phyloP scores from a whole-genome alignment of 2,797 vertebrate species.

The Cynodonichthys magdalenae region DNA sequence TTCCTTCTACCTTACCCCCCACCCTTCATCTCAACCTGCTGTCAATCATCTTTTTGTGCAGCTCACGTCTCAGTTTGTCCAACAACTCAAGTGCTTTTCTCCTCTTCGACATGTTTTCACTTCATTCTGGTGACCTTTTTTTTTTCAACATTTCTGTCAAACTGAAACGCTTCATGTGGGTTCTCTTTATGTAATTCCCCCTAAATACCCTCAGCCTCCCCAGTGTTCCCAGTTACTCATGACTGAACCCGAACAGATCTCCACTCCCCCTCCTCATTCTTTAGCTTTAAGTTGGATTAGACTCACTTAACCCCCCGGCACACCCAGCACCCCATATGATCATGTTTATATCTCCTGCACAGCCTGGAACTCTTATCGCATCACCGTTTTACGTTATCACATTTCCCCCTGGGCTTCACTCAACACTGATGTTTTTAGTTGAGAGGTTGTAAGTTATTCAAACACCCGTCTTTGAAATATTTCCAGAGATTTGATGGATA shows the following conservation, averaged over 20 bases:
- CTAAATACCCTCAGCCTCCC: constrained; percentile 24
- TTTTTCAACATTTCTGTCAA: constrained; percentile 25
- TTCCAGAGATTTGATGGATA: constrained; percentile 51
- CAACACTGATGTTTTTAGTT: constrained; percentile 56
- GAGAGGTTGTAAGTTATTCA: constrained; percentile 70
- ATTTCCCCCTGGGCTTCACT: constrained; percentile 48
- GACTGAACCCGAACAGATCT: constrained; percentile 52
- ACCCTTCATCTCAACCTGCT: constrained; percentile 18
- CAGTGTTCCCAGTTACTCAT: constrained; percentile 31
- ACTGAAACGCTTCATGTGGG: neutral
- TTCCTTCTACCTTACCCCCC: constrained; percentile 26
- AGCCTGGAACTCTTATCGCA: constrained; percentile 67
- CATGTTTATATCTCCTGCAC: constrained; percentile 57
- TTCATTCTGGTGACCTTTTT: constrained; percentile 8
- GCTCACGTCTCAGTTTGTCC: constrained; percentile 26
- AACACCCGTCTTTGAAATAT: constrained; percentile 54
- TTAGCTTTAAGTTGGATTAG: constrained; percentile 47
- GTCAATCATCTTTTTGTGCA: constrained; percentile 51
- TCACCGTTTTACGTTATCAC: constrained; percentile 52
- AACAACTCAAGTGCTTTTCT: constrained; percentile 15
- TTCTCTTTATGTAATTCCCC: constrained; percentile 2
- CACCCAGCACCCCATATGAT: constrained; percentile 40
- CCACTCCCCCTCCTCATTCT: constrained; percentile 13
- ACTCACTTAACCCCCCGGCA: constrained; percentile 59
- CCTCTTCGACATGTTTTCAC: constrained; percentile 19